phyloP scores from a whole-genome alignment of 1,140 invertebrate species.

The Venustaconcha ellipsiformis region DNA sequence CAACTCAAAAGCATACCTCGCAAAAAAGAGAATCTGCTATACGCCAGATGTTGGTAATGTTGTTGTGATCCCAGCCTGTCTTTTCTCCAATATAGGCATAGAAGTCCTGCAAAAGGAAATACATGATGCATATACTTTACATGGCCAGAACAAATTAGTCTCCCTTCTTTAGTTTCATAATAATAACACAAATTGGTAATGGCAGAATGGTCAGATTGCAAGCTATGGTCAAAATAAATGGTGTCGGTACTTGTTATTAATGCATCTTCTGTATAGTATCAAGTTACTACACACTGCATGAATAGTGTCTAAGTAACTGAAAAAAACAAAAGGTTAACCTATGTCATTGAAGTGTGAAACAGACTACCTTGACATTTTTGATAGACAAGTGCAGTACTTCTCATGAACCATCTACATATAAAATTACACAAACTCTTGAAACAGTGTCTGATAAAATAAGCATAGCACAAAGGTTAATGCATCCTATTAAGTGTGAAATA shows the following conservation, averaged over 20 bases:
- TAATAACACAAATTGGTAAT: background rate
- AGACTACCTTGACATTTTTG: too few relatives aligned
- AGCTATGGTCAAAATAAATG: background rate
- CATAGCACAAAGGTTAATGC: too few relatives aligned
- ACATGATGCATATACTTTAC: background rate
- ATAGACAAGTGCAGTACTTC: too few relatives aligned
- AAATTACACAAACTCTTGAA: too few relatives aligned
- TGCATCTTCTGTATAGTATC: background rate
- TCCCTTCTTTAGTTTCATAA: too few relatives aligned
- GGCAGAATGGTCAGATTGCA: background rate
- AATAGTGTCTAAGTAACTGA: too few relatives aligned
- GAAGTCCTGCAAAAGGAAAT: conserved; percentile 35
- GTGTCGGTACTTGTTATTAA: background rate
- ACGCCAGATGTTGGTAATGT: conserved; percentile 39
- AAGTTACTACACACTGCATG: too few relatives aligned
- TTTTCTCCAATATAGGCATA: conserved; percentile 37
- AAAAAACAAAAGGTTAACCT: too few relatives aligned
- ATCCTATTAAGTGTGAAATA: too few relatives aligned
- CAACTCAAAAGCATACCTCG: conserved; percentile 30
- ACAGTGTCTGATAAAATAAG: too few relatives aligned
- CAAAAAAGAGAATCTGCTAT: conserved; percentile 39
- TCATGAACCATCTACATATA: too few relatives aligned
- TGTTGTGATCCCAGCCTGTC: conserved; percentile 31
- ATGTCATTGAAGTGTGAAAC: too few relatives aligned
- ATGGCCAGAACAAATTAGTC: background rate